Evolutionary conservation across 2,888 invertebrate genomes (phyloP).

Genomic region (Nysson spinosus): DNA sequence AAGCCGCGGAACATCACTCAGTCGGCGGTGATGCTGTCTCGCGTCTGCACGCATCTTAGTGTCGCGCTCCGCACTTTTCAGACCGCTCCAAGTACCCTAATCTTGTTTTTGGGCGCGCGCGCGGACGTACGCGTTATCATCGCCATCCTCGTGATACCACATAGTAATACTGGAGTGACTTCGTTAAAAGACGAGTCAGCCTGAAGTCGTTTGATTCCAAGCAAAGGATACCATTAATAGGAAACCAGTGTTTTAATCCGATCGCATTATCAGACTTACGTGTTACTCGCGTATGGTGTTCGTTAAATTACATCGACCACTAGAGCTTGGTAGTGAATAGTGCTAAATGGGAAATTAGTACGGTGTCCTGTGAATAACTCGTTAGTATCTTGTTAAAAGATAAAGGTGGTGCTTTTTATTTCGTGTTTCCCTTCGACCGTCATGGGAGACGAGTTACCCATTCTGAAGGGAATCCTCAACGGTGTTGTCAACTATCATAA

Average conservation of each 20-base stretch:
- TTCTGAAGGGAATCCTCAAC: conserved; percentile 93
- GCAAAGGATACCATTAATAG: background rate
- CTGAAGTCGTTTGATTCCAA: conserved; percentile 14
- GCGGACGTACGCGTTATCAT: no score
- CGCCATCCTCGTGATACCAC: no score
- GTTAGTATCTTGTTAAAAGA: conserved; percentile 1
- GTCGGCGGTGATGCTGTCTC: conserved; percentile 77
- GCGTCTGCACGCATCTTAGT: conserved; percentile 72
- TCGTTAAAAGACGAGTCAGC: conserved; percentile 54
- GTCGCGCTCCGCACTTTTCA: conserved; percentile 63
- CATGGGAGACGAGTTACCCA: conserved; percentile 94
- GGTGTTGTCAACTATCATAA: conserved; percentile 94
- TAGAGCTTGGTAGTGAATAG: conserved; percentile 23
- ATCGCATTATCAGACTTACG: no score
- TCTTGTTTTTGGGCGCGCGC: no score
- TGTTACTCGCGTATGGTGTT: conserved; percentile 26
- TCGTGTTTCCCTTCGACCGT: conserved; percentile 67
- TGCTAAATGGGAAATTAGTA: conserved; percentile 32
- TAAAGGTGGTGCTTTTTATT: conserved; percentile 11
- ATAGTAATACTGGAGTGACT: conserved; percentile 61
- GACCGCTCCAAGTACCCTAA: conserved; percentile 9
- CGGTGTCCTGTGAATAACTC: no score
- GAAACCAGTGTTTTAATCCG: no score
- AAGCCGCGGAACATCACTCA: conserved; percentile 79
- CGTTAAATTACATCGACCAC: conserved; percentile 2